Percentiles rank a stretch among this genome's conserved stretches.
phyloP scores from a whole-genome alignment of 2,797 vertebrate genomes.

The Sebastiscus tertius region DNA sequence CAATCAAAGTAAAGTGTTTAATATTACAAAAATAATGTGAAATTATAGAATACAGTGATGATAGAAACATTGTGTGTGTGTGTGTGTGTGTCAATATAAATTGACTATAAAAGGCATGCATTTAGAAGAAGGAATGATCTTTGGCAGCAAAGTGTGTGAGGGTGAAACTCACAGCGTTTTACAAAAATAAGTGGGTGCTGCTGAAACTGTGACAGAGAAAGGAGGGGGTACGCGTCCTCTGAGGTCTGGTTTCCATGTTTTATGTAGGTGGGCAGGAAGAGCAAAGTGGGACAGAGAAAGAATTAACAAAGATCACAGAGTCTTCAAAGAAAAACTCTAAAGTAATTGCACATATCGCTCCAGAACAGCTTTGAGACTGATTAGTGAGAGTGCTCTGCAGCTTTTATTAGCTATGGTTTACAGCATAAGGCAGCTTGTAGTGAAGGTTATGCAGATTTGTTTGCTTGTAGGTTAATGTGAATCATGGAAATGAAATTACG shows the following conservation, averaged over 20 bases:
- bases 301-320: conserved; percentile 36
- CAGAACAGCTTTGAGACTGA: conserved; percentile 23
- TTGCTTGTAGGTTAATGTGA: neutral
- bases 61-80: neutral
- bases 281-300: conserved; percentile 55
- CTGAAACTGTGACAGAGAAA: conserved; percentile 9
- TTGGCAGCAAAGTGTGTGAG: neutral
- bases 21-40: neutral
- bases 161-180: conserved; percentile 18
- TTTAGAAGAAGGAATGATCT: neutral
- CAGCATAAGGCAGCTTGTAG: neutral
- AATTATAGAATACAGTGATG: neutral
- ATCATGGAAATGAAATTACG: neutral
- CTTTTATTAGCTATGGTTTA: neutral
- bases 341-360: conserved; percentile 14
- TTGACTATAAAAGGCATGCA: neutral
- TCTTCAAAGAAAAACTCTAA: conserved; percentile 36
- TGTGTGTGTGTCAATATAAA: neutral
- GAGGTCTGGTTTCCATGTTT: conserved; percentile 54
- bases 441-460: neutral
- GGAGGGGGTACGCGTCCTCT: conserved; percentile 14
- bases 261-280: conserved; percentile 47
- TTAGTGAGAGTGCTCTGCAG: neutral
- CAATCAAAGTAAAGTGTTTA: conserved; percentile 18
- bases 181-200: conserved; percentile 18